These are phyloP conservation scores for Busseola fusca DNA, from an alignment of 2,888 invertebrate genomes.

Conservation along the genomic window DNA sequence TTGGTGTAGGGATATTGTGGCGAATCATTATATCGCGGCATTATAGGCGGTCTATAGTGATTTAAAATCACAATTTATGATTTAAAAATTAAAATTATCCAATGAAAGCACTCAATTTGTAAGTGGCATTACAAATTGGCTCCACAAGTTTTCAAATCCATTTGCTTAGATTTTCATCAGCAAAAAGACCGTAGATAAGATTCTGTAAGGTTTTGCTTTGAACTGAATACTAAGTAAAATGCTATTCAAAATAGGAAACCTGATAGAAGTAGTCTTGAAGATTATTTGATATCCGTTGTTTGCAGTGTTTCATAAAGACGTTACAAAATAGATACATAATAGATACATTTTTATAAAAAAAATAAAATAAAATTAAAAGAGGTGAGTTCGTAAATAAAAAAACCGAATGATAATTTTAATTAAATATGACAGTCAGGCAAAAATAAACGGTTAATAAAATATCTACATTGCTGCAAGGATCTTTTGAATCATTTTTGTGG, in stretches of 20 bases:
- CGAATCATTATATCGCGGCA: slow-evolving; percentile 10
- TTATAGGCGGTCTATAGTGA: too few relatives aligned
- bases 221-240: neutral
- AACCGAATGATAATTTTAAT: neutral
- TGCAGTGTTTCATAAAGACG: neutral
- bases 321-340: too few relatives aligned
- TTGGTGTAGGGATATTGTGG: slow-evolving; percentile 23
- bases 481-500: too few relatives aligned
- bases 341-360: too few relatives aligned
- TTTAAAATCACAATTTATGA: neutral
- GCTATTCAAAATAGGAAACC: neutral
- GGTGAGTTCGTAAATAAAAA: neutral
- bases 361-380: neutral
- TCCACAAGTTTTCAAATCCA: neutral
- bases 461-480: neutral
- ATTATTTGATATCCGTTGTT: neutral
- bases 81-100: neutral
- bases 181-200: neutral
- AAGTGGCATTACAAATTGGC: neutral
- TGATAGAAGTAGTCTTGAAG: neutral
- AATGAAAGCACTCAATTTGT: neutral
- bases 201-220: neutral
- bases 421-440: too few relatives aligned
- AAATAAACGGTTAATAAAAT: neutral
- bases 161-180: neutral